Base-by-base conservation (phyloP, 2,113 vertebrate species). In the Cepphus grylle region DNA sequence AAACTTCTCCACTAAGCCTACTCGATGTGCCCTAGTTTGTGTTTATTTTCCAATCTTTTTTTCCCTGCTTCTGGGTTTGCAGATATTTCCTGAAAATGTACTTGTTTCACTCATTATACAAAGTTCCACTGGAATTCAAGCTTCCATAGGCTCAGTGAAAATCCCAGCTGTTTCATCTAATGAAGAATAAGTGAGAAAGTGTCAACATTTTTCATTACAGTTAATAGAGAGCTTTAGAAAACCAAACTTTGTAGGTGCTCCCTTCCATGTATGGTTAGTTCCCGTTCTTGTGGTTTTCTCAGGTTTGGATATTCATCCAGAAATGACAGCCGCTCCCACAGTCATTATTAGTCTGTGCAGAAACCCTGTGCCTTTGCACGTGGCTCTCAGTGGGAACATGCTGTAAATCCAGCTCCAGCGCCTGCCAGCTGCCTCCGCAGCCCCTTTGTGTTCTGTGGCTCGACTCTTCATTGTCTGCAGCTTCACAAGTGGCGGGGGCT, bases 341-440 rank as follows among this genome's bases (percentile, higher is more conserved):
- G 26, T 8, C 15, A 7, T 43, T 56, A 43, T n/a, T 36, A 56
- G 43, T 47, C 40, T 8, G 1, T 38, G 34, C 42, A 80, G 61
- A 52, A 78, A 22, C 45, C 11, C 36, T 0, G 0, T 78, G 56
- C 6, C 52, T 45, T 56, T 38, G 34, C 26, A 6, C 17, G 26
- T 11, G 70, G 25, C 19, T 76, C 36, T 42, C 13, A 0, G 12
- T 40, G 34, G 72, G 52, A 52, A 17, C 12, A 8, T 0, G 0
- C 10, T 4, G 5, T 58, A 38, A 82, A 52, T 43, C 29, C 73
- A 61, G 79, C 13, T 10, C 14, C 32, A 30, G 66, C 2, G 0
- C 61, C 58, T 76, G 56, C 52, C n/a, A 20, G 42, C 59, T 81
- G 40, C 13, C 63, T 78, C 11, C 3, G 8, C 47, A 85, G 47